phyloP scores from a whole-genome alignment of 2,113 vertebrate species.

The Anoura caudifer region DNA sequence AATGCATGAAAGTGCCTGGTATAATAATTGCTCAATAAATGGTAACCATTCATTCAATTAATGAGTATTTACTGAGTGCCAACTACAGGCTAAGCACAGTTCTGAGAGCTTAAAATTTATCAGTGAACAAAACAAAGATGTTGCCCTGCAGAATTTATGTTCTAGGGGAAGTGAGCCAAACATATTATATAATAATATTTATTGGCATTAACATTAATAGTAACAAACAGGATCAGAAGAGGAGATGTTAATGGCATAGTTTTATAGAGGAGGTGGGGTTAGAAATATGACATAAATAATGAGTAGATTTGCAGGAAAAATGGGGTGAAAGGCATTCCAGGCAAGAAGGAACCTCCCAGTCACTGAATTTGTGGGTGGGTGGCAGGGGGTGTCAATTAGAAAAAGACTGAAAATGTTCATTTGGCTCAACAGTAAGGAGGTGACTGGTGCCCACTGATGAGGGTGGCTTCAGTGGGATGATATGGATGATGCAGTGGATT shows the following conservation, averaged over 20 bases:
- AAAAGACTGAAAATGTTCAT: background rate
- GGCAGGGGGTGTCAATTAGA: background rate
- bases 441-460: background rate
- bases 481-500: rapidly evolving
- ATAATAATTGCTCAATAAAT: background rate
- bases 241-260: background rate
- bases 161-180: background rate
- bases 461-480: background rate
- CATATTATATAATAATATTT: background rate
- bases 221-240: background rate
- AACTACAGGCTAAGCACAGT: background rate
- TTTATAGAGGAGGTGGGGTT: background rate
- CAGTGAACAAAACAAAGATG: background rate
- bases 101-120: background rate
- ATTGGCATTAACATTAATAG: background rate
- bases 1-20: background rate
- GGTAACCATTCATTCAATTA: background rate
- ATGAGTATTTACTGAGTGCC: background rate
- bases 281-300: background rate
- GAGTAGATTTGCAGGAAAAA: background rate
- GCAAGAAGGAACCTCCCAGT: background rate
- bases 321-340: background rate
- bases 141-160: background rate
- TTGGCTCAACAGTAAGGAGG: background rate
- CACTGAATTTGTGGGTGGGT: background rate